A percentile compares a stretch with the other conserved stretches of the same genome.
Evolutionary conservation across 2,888 invertebrate species (phyloP).

Genomic region (Machimus rusticus): DNA sequence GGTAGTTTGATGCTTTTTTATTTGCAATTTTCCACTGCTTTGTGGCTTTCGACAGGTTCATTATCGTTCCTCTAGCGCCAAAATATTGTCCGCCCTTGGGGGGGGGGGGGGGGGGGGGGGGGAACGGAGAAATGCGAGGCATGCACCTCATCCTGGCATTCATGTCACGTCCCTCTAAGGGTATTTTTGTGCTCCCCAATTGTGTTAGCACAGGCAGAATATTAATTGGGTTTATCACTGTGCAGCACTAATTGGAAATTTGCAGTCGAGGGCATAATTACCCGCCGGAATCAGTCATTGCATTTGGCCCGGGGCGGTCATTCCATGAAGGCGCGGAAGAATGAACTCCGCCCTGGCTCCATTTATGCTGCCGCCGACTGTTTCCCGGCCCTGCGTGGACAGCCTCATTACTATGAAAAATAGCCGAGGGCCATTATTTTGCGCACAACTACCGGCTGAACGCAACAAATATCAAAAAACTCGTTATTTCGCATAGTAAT

Average conservation of each 20-base stretch:
- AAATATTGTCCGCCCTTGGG: not conserved
- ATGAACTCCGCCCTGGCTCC: not conserved
- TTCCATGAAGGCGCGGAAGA: not conserved
- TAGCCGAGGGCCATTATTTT: not conserved
- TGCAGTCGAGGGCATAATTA: slow-evolving; percentile 33
- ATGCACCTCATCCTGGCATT: slow-evolving; percentile 7
- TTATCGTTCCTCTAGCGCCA: not conserved
- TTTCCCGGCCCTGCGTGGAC: not conserved
- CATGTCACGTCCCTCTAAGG: slow-evolving; percentile 42
- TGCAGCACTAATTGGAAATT: slow-evolving; percentile 39
- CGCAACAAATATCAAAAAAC: slow-evolving; percentile 18
- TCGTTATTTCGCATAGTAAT: not conserved
- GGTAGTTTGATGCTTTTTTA: not conserved
- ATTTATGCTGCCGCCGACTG: not conserved
- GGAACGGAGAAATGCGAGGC: not conserved
- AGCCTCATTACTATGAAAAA: not conserved
- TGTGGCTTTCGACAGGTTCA: not conserved
- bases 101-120: not conserved
- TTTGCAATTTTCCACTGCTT: not conserved
- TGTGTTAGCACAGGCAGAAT: slow-evolving; percentile 43
- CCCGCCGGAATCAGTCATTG: slow-evolving; percentile 39
- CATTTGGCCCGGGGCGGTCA: not conserved
- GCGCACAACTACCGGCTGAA: not conserved
- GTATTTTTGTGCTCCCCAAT: slow-evolving; percentile 41
- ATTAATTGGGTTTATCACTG: slow-evolving; percentile 43